A percentile compares a stretch with the other conserved stretches of the same genome.
Conservation (phyloP, 2,888 invertebrate genomes). For the Drosophila atroscutellata region DNA sequence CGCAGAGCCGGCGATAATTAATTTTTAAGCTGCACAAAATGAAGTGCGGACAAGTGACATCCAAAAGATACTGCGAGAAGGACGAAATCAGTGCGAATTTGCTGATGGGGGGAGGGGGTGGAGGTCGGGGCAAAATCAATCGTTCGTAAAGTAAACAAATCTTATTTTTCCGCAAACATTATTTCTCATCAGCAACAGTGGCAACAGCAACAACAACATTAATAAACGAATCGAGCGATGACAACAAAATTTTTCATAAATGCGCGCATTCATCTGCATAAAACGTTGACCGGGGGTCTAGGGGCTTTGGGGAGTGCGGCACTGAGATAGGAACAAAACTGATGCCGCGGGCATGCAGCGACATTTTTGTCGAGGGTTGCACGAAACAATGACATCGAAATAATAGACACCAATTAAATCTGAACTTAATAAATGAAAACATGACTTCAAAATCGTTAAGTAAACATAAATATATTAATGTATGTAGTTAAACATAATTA, state of each 20-base stretch:
- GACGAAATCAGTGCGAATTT: conserved; percentile 6
- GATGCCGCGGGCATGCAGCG: conserved; percentile 37
- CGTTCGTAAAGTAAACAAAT: conserved; percentile 81
- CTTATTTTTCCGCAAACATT: conserved; percentile 81
- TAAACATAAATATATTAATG: neutral
- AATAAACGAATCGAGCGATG: conserved; percentile 56
- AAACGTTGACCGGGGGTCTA: conserved; percentile 43
- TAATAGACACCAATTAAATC: neutral
- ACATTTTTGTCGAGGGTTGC: conserved; percentile 48
- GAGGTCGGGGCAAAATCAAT: conserved; percentile 64
- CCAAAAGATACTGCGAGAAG: conserved; percentile 14
- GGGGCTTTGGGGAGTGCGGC: neutral
- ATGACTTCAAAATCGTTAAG: neutral
- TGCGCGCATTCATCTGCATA: conserved; percentile 80
- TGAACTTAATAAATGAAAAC: neutral
- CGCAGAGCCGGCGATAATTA: conserved; percentile 71
- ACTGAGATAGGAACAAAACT: neutral
- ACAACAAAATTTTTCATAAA: conserved; percentile 78
- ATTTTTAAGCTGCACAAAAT: conserved; percentile 79
- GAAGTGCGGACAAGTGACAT: conserved; percentile 62
- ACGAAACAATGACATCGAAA: neutral
- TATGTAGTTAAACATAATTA: neutral
- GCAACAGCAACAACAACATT: conserved; percentile 35
- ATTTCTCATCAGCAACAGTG: conserved; percentile 73
- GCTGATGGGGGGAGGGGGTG: neutral